Evolutionary conservation across 2,888 invertebrate species (phyloP), one percentile per base, ranked within the genome.

Genomic region (Sesamia inferens): DNA sequence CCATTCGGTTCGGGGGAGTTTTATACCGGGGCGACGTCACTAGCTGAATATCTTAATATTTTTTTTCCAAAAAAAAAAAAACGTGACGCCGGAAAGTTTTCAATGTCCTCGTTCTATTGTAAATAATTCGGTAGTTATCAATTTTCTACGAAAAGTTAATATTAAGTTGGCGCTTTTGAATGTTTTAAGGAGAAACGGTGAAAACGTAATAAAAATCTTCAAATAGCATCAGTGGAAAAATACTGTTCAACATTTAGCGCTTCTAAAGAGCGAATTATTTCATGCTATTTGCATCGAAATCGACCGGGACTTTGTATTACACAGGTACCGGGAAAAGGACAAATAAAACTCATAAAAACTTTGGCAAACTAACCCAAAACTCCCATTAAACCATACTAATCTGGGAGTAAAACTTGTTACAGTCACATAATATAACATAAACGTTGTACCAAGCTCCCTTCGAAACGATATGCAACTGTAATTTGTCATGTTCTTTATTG

Each of bases 1-100:
- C 85, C 86, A 85, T 86, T 86, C 78, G 78, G 64, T 76, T 73
- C 61, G 72, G 67, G 68, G 69, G 73, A 72, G 65, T 85, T 76
- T 81, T 73, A 74, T 84, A 68, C 75, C 59, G 57, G 65, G 57
- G 58, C 71, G 71, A 73, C 79, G 71, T 64, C 71, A 79, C 74
- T 62, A 22, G 68, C 61, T 68, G 82, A 78, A 79, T 79, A 84
- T 73, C 76, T 81, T 85, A 75, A 82, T 31, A 31, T 31, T 2
- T 81, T 71, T 78, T 79, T 44, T 39, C 48, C n/a, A n/a, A 31
- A 31, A 31, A 31, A 69, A 71, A 75, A 78, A 75, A 78, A 81
- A 64, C 71, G 68, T 81, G 81, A 72, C 78, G 44, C 67, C 67
- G 44, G 67, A 69, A 79, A 83, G 63, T 79, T 79, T 80, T 71